Evolutionary conservation across 2,888 invertebrate species (phyloP), one percentile per base, ranked within the genome.

Genomic region (Venusia cambrica): DNA sequence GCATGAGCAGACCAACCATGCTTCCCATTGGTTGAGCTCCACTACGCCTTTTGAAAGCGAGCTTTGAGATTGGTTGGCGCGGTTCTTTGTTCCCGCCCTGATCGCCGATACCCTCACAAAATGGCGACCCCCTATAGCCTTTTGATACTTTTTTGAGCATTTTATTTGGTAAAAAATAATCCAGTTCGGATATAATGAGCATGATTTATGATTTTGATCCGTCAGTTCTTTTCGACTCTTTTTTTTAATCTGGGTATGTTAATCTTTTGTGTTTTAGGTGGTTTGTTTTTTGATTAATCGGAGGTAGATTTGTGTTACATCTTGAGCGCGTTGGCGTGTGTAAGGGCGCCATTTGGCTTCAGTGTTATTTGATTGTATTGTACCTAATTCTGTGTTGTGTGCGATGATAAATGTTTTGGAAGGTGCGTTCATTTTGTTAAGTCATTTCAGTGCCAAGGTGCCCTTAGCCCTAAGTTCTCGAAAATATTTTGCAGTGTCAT

Each of bases 161-260:
- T 83, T 85, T 79, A 63, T 79, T 74, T 63, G 68, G 77, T 83
- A 83, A 85, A 83, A 85, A 84, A 85, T 87, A 85, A 85, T 84
- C 85, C 81, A 74, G 85, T 85, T 81, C 71, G 73, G 75, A 79
- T 77, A 87, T 87, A 87, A 85, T 85, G 87, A 84, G 81, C 76
- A 84, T 85, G 87, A 87, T 87, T 87, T 87, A 87, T 83, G 84
- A 70, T 78, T 79, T 77, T 76, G 81, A 79, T 78, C 78, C 73
- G 72, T 68, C 70, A 59, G 66, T 71, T 63, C 61, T 69, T 74
- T 69, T 72, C 63, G 61, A 59, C 57, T 68, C n/a, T 62, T 69
- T 60, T 68, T 68, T 72, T 72, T 80, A 79, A 80, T 81, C 77
- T 79, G 69, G 66, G 62, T 69, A 73, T 79, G 79, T 80, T 81